phyloP scores from a whole-genome alignment of 2,888 invertebrate species.

The Rapana venosa region DNA sequence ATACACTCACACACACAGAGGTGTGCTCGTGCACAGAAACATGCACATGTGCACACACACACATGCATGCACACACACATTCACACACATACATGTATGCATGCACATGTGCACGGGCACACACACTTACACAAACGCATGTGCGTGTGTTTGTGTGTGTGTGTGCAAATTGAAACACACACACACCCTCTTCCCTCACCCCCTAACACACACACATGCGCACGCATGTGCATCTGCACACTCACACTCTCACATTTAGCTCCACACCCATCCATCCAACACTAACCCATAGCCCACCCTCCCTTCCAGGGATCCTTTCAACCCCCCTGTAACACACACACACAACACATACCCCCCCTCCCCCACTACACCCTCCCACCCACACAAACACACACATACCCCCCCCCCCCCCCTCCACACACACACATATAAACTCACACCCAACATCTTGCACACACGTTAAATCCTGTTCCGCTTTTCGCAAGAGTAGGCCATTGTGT shows the following conservation, averaged over 20 bases:
- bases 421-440: no score
- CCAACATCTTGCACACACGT: no score
- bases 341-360: constrained; percentile 12
- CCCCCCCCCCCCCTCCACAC: no score
- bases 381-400: not conserved
- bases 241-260: not conserved
- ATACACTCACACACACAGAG: not conserved
- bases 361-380: constrained; percentile 3
- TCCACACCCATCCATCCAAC: not conserved
- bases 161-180: not conserved
- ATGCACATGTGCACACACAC: constrained; percentile 5
- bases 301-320: not conserved
- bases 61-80: not conserved
- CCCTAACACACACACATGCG: not conserved
- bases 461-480: no score
- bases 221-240: not conserved
- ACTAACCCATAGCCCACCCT: not conserved
- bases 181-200: not conserved
- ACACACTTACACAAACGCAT: not conserved
- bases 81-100: not conserved
- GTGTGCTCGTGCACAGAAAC: not conserved
- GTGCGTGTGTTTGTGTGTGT: not conserved
- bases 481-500: no score
- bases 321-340: not conserved
- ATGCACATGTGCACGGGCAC: not conserved